Base-by-base conservation (phyloP, 2,888 invertebrate genomes). In the Nematopogon swammerdamellus region DNA sequence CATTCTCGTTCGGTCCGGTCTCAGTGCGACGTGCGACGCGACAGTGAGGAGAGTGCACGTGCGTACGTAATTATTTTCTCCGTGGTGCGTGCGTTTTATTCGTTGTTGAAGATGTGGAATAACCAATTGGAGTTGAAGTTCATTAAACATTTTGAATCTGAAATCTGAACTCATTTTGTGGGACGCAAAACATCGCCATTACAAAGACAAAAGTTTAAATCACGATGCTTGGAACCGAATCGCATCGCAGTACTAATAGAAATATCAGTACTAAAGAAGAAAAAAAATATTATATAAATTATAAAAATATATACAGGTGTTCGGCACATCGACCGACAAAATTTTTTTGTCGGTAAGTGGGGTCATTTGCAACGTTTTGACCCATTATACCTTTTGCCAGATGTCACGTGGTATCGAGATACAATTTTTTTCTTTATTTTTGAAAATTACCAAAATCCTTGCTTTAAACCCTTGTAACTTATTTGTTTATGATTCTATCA, bases 201-300 rank as follows among this genome's bases (percentile, higher is more conserved):
- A 53, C 42, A 53, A 52, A 43, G 53, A 51, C 48, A 53, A 48
- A 50, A 48, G 46, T 45, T 19, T 44, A 11, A 51, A 49, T 48
- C 50, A 51, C 30, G 51, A 51, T 42, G 51, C 50, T 14, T 51
- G 53, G 53, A 49, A 46, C 8, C 25, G 25, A 25, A 16, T 53
- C 19, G 36, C 29, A 16, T 53, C 19, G 36, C 29, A 43, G 49
- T 48, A 46, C 20, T 20, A 47, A 53, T 51, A 42, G 48, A 53
- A 43, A 53, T 53, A 45, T 19, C 51, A 45, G 49, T 54, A 46
- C 42, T 55, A 36, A 54, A 53, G 48, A 56, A 50, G 51, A 54
- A 49, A 50, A 53, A 50, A 29, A 48, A 54, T 46, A 53, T 50
- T 44, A 48, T 53, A 43, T 51, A 50, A 54, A 54, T 54, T 49